Conservation (phyloP, 2,797 vertebrate genomes). For the Siniperca scherzeri region DNA sequence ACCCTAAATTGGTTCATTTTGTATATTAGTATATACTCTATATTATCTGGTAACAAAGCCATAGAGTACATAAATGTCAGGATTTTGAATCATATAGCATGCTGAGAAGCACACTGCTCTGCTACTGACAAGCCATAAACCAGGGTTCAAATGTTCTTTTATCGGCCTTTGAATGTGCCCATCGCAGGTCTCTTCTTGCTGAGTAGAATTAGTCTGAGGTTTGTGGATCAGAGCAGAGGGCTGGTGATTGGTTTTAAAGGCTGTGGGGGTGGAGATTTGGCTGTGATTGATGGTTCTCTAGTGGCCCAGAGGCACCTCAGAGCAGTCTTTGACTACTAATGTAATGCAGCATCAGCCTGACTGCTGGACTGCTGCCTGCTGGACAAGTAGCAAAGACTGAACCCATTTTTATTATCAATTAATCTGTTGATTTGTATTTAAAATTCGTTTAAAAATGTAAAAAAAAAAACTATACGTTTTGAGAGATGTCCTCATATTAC, state of each 20-base stretch:
- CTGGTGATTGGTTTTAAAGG: conserved; percentile 39
- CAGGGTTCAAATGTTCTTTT: neutral
- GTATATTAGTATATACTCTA: neutral
- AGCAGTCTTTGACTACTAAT: conserved; percentile 31
- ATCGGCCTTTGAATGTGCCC: neutral
- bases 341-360: conserved; percentile 9
- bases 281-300: conserved; percentile 58
- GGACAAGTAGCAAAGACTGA: neutral
- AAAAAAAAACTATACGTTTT: neutral
- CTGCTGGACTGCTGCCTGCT: conserved; percentile 11
- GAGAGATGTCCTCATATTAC: neutral
- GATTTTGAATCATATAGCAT: neutral
- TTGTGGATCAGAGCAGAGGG: conserved; percentile 44
- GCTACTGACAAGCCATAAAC: conserved; percentile 1
- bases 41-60: neutral
- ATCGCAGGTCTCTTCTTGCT: conserved; percentile 36
- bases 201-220: conserved; percentile 37
- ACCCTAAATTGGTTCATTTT: conserved; percentile 8
- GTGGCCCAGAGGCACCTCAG: conserved; percentile 27
- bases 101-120: neutral
- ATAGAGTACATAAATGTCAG: neutral
- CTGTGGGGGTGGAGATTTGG: conserved; percentile 39
- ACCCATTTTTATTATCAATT: neutral
- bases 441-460: neutral
- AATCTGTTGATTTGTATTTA: neutral